Evolutionary conservation across 2,113 vertebrate genomes (phyloP), one percentile per base, ranked within the genome.

Genomic region (Tachysurus fulvidraco): DNA sequence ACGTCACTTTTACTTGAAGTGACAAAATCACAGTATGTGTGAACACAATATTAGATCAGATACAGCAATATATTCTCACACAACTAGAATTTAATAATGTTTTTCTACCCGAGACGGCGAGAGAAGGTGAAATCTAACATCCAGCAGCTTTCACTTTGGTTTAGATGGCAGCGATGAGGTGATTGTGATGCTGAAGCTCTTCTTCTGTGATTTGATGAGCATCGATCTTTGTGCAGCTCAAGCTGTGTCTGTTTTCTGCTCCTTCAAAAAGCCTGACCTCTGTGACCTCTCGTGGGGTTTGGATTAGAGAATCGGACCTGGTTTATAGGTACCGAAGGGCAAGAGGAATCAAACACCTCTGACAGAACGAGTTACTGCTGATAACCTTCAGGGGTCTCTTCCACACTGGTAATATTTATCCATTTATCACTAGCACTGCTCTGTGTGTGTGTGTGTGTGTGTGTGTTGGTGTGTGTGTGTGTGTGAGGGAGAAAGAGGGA

Each of bases 381-480:
- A 74, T 50, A 59, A 62, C 19, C 7, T 41, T 60, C 23, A 64
- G 41, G n/a, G 36, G n/a, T 85, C 76, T 7, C 13, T 54, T 85
- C 44, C 46, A 41, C 19, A 52, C 46, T 23, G 54, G 46, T 36
- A 57, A 64, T 52, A 52, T 62, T 80, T 60, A 41, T 62, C 59
- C 28, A 54, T 86, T 79, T 54, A 60, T 52, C n/a, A 62, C 85
- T 59, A 25, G 65, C 52, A 36, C n/a, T 46, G 78, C 19, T 81
- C 8, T 71, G 46, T 30, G 25, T 83, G 46, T 71, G 74, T 57
- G 50, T 28, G 28, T 59, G 69, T 74, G 83, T 46, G 74, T 67
- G 50, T 28, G 21, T 62, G 83, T 77, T n/a, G n/a, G 28, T 59
- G 69, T 74, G 83, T 46, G 74, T 67, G 50, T 28, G 21, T 62